Base-by-base conservation (phyloP, 2,797 vertebrate genomes). In the Anguilla megastoma region DNA sequence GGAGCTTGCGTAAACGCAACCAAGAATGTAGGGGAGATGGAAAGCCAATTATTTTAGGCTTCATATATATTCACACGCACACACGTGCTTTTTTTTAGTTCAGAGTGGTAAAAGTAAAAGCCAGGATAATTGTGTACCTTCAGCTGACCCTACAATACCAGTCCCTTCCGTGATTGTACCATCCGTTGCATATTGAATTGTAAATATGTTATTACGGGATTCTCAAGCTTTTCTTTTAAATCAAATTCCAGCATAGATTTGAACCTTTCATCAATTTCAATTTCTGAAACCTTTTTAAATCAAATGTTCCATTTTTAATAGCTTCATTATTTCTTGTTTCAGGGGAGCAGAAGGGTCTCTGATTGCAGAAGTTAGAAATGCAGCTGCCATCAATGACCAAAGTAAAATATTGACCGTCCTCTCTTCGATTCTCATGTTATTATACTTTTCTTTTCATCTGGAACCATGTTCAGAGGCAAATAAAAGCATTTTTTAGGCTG, bases 251-350 rank as follows among this genome's bases (percentile, higher is more conserved):
- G 69, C 33, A 36, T 41, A 41, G 33, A 76, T 76, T 82, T 50
- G 41, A 82, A 82, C 79, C 45, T 82, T 82, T 50, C 79, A 82
- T 82, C 50, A 21, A 82, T 82, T 82, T 82, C 79, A 82, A 82
- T 82, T 50, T 50, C 36, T 10, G 45, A 10, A 82, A n/a, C 45
- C 45, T n/a, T 50, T 76, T n/a, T 50, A 33, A 50, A 82, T 82
- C 79, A 82, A 82, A 48, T 50, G 45, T 50, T 82, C 14, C 18
- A 82, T 82, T 82, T 79, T 82, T 82, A 82, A 82, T 82, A 48
- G 41, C 45, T 82, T 82, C 74, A 79, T 79, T 82, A 50, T 48
- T 82, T 48, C 18, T 82, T 50, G 21, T 48, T 50, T 50, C 16
- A n/a, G 45, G 79, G 45, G 21, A 18, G 7, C 79, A n/a, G 79